These are phyloP conservation scores for Adineta ricciae DNA, from an alignment of 2,888 invertebrate genomes.

Conservation along the genomic window DNA sequence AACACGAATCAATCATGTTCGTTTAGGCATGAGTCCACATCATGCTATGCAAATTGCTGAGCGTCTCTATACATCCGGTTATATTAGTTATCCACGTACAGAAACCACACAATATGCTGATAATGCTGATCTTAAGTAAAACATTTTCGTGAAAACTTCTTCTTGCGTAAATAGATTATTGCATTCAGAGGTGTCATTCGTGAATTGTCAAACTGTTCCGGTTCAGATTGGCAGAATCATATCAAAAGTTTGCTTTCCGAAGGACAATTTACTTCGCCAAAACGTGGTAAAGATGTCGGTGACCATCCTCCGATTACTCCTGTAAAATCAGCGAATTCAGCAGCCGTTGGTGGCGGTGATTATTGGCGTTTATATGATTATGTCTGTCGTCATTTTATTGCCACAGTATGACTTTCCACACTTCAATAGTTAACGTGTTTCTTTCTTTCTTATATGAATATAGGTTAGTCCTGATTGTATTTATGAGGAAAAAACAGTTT, in stretches of 20 bases:
- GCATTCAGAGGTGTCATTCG: constrained; percentile 20
- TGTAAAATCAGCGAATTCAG: constrained; percentile 64
- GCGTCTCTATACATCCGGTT: constrained; percentile 80
- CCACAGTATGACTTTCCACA: constrained; percentile 55
- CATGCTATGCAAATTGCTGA: constrained; percentile 62
- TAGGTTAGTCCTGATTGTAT: constrained; percentile 70
- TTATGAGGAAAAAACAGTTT: constrained; percentile 72
- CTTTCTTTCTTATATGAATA: constrained; percentile 36
- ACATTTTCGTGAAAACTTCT: no score
- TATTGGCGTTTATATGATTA: constrained; percentile 89
- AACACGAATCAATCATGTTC: constrained; percentile 42
- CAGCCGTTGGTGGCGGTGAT: constrained; percentile 59
- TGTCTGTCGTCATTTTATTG: constrained; percentile 87
- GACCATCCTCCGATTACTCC: constrained; percentile 99
- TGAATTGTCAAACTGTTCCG: background rate
- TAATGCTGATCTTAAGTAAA: constrained; percentile 71
- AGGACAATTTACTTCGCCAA: constrained; percentile 40
- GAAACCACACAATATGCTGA: constrained; percentile 92
- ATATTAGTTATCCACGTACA: constrained; percentile 92
- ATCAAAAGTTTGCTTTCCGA: background rate
- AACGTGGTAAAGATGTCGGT: constrained; percentile 81
- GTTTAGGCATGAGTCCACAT: constrained; percentile 53
- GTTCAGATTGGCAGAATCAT: background rate
- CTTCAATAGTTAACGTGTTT: background rate
- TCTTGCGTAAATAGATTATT: no score